Base-by-base conservation (phyloP, 2,797 vertebrate genomes). In the Lepus townsendii region DNA sequence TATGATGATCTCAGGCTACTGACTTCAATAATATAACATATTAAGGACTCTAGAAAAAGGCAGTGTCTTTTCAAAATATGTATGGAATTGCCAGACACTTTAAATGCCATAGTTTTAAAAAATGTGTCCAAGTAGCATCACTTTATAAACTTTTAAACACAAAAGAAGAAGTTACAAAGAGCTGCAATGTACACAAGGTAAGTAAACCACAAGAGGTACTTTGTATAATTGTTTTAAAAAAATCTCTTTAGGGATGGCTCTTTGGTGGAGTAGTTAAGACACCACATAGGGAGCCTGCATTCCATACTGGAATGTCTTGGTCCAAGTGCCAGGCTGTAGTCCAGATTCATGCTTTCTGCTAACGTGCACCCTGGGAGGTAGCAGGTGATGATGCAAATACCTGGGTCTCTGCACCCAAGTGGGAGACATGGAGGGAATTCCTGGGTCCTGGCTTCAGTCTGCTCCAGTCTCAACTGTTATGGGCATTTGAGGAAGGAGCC, bases 51-150 rank as follows among this genome's bases (percentile, higher is more conserved):
- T 83, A 76, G 32, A 91, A 66, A 2, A 63, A 95, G 4, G 22
- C 10, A n/a, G 27, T 76, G 30, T 62, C 11, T 93, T 91, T 86
- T 63, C 5, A 16, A 35, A 82, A 16, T 71, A 26, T 88, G 35
- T 35, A 90, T 16, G 54, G 14, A 84, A 92, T 72, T 17, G 16
- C 35, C 42, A 90, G 8, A 30, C 7, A 60, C 35, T 90, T 27
- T 75, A 90, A 86, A 82, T 82, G 75, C 85, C 32, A 87, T 50
- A 13, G 32, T 50, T 80, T 66, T 79, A 86, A 84, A 88, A 71
- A 91, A 38, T 6, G 11, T 14, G 5, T 65, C 17, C 20, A 72
- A 75, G 89, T 0, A 83, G 14, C 1, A 32, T 79, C n/a, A 63
- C 1, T 69, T 89, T 52, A 83, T 42, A 87, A 22, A 96, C 72